A percentile compares a stretch with the other conserved stretches of the same genome.
Evolutionary conservation across 2,797 vertebrate species (phyloP).

Genomic region (Fistularia commersonii): DNA sequence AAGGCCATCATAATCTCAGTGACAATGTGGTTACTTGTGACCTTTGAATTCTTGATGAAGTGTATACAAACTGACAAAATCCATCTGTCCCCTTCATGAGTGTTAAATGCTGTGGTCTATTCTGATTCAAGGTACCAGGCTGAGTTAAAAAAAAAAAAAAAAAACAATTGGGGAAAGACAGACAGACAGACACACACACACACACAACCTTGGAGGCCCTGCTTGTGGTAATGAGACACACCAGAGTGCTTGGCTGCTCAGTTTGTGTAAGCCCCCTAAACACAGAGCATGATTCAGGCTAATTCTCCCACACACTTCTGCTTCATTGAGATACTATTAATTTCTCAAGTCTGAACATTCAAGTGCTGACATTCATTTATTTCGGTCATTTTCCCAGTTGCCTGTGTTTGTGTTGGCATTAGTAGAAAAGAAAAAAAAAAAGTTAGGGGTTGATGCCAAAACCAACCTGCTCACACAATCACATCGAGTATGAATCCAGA

Average conservation of each 20-base stretch:
- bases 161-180: conserved; percentile 19
- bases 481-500: too few species aligned
- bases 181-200: conserved; percentile 16
- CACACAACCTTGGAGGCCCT: conserved; percentile 43
- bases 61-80: too few species aligned
- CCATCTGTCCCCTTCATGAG: background rate
- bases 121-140: conserved; percentile 11
- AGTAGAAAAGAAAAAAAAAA: background rate
- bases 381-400: conserved; percentile 26
- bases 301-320: conserved; percentile 77
- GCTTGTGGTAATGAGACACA: conserved; percentile 57
- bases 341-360: conserved; percentile 67
- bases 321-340: conserved; percentile 76
- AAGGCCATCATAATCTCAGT: too few species aligned
- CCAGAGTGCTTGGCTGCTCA: conserved; percentile 55
- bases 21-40: too few species aligned
- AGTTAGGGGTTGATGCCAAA: background rate
- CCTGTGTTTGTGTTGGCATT: conserved; percentile 1
- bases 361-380: conserved; percentile 58
- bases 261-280: conserved; percentile 74
- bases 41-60: too few species aligned
- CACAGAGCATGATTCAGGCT: conserved; percentile 77
- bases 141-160: background rate
- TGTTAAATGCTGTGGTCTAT: conserved; percentile 7
- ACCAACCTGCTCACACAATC: background rate